Base-by-base conservation (phyloP, 2,113 vertebrate genomes). In the Xiphophorus hellerii region DNA sequence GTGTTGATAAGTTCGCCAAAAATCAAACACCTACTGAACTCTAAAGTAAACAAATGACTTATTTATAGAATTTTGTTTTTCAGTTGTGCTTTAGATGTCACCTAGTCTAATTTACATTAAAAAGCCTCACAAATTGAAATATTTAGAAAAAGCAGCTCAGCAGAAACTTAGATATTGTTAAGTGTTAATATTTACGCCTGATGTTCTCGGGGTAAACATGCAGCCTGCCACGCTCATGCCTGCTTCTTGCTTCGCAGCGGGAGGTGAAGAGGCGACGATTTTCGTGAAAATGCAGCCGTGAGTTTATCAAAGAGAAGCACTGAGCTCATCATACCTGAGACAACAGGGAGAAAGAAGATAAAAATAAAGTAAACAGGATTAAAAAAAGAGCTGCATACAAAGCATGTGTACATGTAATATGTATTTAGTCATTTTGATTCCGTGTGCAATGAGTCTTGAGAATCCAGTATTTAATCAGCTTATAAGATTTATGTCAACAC, bases 241-340 rank as follows among this genome's bases (percentile, higher is more conserved):
- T 12, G 75, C 87, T 94, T 94, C 82, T 85, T 94, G 39, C 51
- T 54, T 58, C 82, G 66, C 33, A 33, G 42, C 2, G 75, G 62
- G 2, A 69, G 69, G n/a, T 63, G 61, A 25, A 37, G 73, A 64
- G 83, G 15, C 3, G 4, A 1, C 0, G 79, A 20, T 4, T 73
- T 91, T 62, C 74, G 60, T 5, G 11, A 62, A 64, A 92, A 30
- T 20, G 37, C 33, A 2, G 87, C 80, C 27, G 78, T 25, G 37
- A 91, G 8, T 84, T 84, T 82, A 39, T 94, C 91, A 27, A 84
- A 92, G 69, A 95, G 84, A 82, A 95, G 81, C 84, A 94, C 85
- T 0, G 94, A 94, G 64, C 31, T 60, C 73, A 66, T 37, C 73
- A 37, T 66, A 37, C 73, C 73, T 74, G 73, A 11, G 66, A 39